phyloP scores from a whole-genome alignment of 2,113 vertebrate species.

The Prunella himalayana region DNA sequence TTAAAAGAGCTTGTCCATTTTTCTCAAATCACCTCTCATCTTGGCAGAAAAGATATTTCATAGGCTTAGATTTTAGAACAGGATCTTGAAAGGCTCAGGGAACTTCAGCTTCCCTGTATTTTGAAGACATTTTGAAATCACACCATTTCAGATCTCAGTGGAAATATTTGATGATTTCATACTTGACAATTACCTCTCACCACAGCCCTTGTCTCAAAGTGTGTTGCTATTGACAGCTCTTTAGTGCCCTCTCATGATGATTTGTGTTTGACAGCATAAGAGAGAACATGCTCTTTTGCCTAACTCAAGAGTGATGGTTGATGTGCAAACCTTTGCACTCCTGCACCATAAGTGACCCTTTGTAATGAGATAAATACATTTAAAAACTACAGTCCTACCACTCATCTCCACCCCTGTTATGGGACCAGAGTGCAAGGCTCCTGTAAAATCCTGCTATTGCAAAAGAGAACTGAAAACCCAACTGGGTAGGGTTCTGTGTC shows the following conservation, averaged over 20 bases:
- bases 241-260: constrained; percentile 63
- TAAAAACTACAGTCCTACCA: not conserved
- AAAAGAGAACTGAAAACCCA: not conserved
- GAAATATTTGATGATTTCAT: not conserved
- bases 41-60: not conserved
- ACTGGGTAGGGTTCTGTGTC: not conserved
- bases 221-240: constrained; percentile 22
- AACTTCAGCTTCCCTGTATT: not conserved
- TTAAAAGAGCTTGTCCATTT: not conserved
- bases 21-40: not conserved
- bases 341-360: not conserved
- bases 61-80: not conserved
- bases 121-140: not conserved
- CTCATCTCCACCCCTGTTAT: not conserved
- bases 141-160: not conserved
- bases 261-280: constrained; percentile 5
- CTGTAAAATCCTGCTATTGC: not conserved
- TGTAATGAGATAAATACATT: not conserved
- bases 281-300: not conserved
- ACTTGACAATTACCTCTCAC: not conserved
- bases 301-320: not conserved
- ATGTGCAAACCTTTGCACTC: not conserved
- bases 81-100: not conserved
- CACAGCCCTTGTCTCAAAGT: not conserved
- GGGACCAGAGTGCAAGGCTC: rapidly evolving